phyloP scores from a whole-genome alignment of 2,113 vertebrate genomes.

The Ptychochromis oligacanthus region DNA sequence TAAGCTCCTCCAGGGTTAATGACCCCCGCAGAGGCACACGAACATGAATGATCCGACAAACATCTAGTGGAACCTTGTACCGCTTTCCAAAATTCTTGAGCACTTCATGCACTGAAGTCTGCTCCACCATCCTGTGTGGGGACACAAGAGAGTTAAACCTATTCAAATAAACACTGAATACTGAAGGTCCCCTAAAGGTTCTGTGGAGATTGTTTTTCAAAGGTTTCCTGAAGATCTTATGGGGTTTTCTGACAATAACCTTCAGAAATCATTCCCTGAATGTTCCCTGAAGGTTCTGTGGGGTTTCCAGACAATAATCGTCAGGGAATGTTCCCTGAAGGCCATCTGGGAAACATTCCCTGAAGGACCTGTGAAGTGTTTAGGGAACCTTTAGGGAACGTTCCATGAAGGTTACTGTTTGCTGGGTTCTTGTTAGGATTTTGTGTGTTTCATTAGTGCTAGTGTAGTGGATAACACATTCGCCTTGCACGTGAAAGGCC shows the following conservation, averaged over 20 bases:
- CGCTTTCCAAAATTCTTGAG: neutral
- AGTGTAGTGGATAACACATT: too few species aligned
- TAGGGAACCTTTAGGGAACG: neutral
- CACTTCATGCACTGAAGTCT: constrained; percentile 69
- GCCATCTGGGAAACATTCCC: too few species aligned
- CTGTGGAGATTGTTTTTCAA: neutral
- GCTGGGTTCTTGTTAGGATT: rapidly evolving
- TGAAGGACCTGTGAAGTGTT: neutral
- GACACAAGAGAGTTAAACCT: neutral
- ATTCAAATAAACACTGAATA: neutral
- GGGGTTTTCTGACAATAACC: neutral
- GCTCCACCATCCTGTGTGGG: constrained; percentile 46
- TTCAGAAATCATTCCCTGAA: neutral
- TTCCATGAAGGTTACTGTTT: neutral
- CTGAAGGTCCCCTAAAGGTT: neutral
- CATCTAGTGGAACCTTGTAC: constrained; percentile 26
- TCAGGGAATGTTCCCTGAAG: too few species aligned
- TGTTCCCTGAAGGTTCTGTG: too few species aligned
- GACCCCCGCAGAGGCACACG: neutral
- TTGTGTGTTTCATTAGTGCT: neutral
- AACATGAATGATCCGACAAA: constrained; percentile 64
- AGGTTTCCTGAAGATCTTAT: rapidly evolving
- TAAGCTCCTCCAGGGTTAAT: constrained; percentile 38
- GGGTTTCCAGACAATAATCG: too few species aligned
- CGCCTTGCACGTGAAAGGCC: too few species aligned